Conservation (phyloP, 2,797 vertebrate genomes). For the Leptatherina wallacei region DNA sequence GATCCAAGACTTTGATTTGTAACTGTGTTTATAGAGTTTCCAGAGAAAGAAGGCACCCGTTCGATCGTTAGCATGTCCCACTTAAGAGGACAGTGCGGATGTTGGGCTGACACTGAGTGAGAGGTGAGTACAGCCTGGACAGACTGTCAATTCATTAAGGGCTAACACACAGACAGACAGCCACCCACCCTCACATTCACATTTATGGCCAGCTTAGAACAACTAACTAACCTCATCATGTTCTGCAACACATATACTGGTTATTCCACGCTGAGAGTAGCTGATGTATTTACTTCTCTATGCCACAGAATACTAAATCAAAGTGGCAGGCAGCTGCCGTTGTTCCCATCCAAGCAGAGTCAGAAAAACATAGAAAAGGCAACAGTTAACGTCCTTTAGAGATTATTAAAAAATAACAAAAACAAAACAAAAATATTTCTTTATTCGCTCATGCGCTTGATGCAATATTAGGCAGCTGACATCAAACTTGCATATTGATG, state of each 20-base stretch:
- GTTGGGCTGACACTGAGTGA: background rate
- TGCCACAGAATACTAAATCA: background rate
- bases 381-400: too few species aligned
- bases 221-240: background rate
- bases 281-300: background rate
- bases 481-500: conserved; percentile 1
- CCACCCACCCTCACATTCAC: background rate
- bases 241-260: background rate
- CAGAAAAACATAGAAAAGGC: too few species aligned
- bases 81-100: background rate
- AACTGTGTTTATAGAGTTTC: background rate
- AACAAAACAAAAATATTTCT: background rate
- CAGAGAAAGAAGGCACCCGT: background rate
- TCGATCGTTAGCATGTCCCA: background rate
- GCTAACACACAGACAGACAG: background rate
- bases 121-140: background rate
- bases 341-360: background rate
- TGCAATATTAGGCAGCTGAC: background rate
- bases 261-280: background rate
- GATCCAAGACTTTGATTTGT: conserved; percentile 40
- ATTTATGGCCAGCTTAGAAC: background rate
- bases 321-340: background rate
- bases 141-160: background rate
- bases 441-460: background rate
- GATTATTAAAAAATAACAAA: too few species aligned